Percentiles rank a stretch among this genome's conserved stretches.
Evolutionary conservation across 2,888 invertebrate species (phyloP).

Genomic region (Drosophila ezoana): DNA sequence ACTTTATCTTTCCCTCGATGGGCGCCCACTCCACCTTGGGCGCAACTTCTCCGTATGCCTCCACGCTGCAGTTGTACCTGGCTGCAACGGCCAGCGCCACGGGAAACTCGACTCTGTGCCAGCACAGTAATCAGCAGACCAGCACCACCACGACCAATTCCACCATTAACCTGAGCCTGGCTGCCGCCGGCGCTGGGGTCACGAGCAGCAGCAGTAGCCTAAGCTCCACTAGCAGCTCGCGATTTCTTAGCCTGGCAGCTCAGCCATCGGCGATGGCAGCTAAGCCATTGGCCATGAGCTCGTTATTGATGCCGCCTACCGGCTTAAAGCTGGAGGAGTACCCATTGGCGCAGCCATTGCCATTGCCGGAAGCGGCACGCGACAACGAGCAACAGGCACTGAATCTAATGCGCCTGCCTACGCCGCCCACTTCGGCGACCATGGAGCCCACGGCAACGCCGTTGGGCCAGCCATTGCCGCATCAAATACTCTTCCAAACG

Average conservation of each 20-base stretch:
- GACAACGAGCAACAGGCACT: constrained; percentile 76
- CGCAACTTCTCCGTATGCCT: constrained; percentile 76
- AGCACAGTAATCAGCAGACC: constrained; percentile 86
- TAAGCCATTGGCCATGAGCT: constrained; percentile 58
- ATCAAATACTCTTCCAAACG: constrained; percentile 74
- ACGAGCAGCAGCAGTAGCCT: constrained; percentile 71
- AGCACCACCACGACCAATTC: constrained; percentile 77
- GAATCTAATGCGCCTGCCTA: constrained; percentile 81
- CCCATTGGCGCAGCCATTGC: constrained; percentile 62
- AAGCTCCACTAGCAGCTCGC: constrained; percentile 72
- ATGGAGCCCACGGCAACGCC: constrained; percentile 68
- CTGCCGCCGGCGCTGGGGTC: constrained; percentile 65
- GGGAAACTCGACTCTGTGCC: constrained; percentile 86
- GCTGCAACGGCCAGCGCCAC: constrained; percentile 81
- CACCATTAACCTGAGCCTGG: constrained; percentile 79
- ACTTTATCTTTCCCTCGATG: constrained; percentile 83
- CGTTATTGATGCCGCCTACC: constrained; percentile 71
- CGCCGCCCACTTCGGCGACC: constrained; percentile 81
- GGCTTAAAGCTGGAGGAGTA: constrained; percentile 91
- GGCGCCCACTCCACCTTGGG: constrained; percentile 77
- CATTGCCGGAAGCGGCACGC: constrained; percentile 58
- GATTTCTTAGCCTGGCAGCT: constrained; percentile 74
- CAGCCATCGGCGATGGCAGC: constrained; percentile 42
- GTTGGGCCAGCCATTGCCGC: constrained; percentile 44
- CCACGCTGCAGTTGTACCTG: constrained; percentile 88